Percentiles rank a stretch among this genome's conserved stretches.
Evolutionary conservation across 2,888 invertebrate species (phyloP).

Genomic region (Oxytorus armatus): DNA sequence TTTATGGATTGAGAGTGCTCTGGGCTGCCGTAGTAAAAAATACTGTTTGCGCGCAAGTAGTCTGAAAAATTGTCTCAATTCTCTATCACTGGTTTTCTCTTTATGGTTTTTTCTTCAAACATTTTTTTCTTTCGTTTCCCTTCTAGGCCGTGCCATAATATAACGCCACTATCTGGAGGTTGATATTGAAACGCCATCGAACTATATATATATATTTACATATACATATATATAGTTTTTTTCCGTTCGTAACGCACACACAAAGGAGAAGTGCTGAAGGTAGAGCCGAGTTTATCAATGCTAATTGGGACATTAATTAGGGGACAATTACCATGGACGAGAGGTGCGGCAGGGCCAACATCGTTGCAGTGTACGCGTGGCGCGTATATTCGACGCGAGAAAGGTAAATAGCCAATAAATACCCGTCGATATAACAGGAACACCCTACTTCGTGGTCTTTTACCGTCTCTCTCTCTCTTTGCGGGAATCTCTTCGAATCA

Average conservation of each 20-base stretch:
- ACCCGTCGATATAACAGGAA: slow-evolving; percentile 48
- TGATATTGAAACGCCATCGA: slow-evolving; percentile 38
- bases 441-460: slow-evolving; percentile 30
- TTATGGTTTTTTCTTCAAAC: not conserved
- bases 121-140: not conserved
- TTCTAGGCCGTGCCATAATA: not conserved
- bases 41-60: too few species aligned
- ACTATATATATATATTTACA: not conserved
- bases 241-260: slow-evolving; percentile 34
- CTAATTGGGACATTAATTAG: slow-evolving; percentile 68
- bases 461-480: slow-evolving; percentile 1
- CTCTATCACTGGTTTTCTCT: too few species aligned
- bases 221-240: too few species aligned
- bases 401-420: slow-evolving; percentile 56
- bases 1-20: too few species aligned
- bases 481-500: slow-evolving; percentile 13
- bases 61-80: slow-evolving; percentile 16
- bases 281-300: slow-evolving; percentile 62
- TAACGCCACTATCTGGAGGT: not conserved
- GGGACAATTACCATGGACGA: slow-evolving; percentile 57
- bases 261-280: slow-evolving; percentile 36
- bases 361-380: slow-evolving; percentile 22
- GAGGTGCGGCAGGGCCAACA: slow-evolving; percentile 59
- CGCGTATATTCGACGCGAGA: slow-evolving; percentile 11
- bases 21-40: too few species aligned